A percentile compares a stretch with the other conserved stretches of the same genome.
Conservation (phyloP, 1,140 invertebrate species). For the Musca vetustissima region DNA sequence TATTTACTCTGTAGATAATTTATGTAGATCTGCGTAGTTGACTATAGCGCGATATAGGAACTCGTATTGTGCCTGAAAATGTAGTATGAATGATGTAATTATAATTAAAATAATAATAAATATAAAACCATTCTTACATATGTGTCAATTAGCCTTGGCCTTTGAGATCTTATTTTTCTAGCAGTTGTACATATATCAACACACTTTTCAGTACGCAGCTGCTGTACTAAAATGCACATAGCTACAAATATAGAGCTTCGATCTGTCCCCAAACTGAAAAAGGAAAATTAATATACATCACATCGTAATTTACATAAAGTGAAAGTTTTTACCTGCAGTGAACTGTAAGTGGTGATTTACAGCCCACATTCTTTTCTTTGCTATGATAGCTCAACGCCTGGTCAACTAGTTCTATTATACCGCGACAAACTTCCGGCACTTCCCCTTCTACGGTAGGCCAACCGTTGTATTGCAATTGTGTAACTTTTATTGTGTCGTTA, state of each 20-base stretch:
- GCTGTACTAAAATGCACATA: constrained; percentile 80
- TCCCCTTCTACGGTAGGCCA: constrained; percentile 86
- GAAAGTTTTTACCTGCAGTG: constrained; percentile 70
- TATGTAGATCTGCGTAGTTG: constrained; percentile 85
- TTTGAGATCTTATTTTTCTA: constrained; percentile 80
- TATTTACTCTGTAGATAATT: constrained; percentile 60
- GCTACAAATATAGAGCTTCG: constrained; percentile 87
- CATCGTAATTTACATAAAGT: not conserved
- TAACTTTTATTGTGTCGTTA: constrained; percentile 69
- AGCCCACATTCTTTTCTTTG: constrained; percentile 58
- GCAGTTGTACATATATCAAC: constrained; percentile 84
- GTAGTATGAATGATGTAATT: too few species aligned
- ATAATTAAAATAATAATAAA: not conserved
- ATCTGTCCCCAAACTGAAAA: constrained; percentile 74
- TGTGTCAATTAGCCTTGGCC: constrained; percentile 79
- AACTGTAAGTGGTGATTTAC: constrained; percentile 67
- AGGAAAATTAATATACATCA: too few species aligned
- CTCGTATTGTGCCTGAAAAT: constrained; percentile 85
- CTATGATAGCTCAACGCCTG: constrained; percentile 62
- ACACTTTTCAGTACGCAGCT: constrained; percentile 76
- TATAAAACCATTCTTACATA: constrained; percentile 65
- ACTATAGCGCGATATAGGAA: constrained; percentile 87
- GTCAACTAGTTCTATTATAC: constrained; percentile 78
- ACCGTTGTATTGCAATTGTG: constrained; percentile 85
- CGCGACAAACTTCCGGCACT: constrained; percentile 82